These are phyloP conservation scores for Paracentrotus lividus DNA, from an alignment of 53 echinoderm and acorn worm species.

Conservation along the genomic window DNA sequence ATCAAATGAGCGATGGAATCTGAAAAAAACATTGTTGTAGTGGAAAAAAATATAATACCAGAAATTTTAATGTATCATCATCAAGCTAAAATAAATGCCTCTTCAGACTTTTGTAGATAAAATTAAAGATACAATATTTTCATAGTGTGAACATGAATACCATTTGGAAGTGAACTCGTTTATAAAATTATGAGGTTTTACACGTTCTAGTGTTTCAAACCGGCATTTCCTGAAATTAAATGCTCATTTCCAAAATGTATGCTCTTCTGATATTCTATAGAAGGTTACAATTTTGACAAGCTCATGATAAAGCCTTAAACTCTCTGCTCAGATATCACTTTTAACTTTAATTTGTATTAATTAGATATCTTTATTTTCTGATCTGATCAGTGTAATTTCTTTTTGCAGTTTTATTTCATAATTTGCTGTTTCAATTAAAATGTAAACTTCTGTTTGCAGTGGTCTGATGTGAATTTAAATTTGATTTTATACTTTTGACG, in stretches of 20 bases:
- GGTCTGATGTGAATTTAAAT: background rate
- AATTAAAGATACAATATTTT: background rate
- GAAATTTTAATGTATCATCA: background rate
- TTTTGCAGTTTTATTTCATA: background rate
- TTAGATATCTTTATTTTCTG: no score
- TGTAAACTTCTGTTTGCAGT: background rate
- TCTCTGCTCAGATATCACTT: background rate
- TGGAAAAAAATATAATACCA: background rate
- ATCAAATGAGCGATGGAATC: background rate
- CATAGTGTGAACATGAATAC: background rate
- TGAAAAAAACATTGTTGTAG: background rate
- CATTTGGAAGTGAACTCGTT: background rate
- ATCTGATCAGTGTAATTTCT: background rate
- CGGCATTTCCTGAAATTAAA: background rate
- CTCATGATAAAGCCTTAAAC: background rate
- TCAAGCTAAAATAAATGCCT: background rate
- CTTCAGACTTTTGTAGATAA: background rate
- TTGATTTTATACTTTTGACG: no score
- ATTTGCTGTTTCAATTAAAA: background rate
- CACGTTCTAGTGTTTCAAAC: background rate
- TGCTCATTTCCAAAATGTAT: background rate
- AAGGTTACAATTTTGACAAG: constrained; percentile 6
- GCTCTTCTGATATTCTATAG: background rate
- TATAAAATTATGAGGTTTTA: background rate
- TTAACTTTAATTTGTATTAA: background rate